Evolutionary conservation across 2,113 vertebrate genomes (phyloP).

Genomic region (Coreoperca whiteheadi): DNA sequence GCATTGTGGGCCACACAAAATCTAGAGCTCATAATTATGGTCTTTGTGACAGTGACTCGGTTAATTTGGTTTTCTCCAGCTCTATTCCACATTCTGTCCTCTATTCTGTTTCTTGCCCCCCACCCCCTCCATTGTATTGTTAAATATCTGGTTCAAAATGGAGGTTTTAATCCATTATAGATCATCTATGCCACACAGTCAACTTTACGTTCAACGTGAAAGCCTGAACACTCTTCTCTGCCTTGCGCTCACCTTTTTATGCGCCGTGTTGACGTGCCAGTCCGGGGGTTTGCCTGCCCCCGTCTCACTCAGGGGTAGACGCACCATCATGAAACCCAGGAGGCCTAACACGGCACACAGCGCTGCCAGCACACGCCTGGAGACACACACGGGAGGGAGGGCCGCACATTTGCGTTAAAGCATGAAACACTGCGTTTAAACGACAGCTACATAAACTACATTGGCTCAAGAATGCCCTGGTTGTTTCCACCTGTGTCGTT

Average conservation of each 20-base stretch:
- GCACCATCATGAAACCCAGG: slow-evolving; percentile 43
- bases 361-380: slow-evolving; percentile 54
- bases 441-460: too few relatives aligned
- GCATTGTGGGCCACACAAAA: too few relatives aligned
- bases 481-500: too few relatives aligned
- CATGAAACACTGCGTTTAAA: too few relatives aligned
- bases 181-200: background rate
- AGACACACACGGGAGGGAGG: slow-evolving; percentile 1
- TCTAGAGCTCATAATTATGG: too few relatives aligned
- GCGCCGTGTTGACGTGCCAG: slow-evolving; percentile 43
- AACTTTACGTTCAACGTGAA: background rate
- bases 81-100: too few relatives aligned
- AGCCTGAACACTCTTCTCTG: too few relatives aligned
- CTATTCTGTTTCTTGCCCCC: too few relatives aligned
- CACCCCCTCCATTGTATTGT: too few relatives aligned
- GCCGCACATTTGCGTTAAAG: background rate
- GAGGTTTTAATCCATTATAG: background rate
- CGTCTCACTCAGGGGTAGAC: background rate
- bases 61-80: too few relatives aligned
- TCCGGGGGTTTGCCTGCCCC: slow-evolving; percentile 6
- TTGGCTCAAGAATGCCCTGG: too few relatives aligned
- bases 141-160: background rate
- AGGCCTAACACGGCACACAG: slow-evolving; percentile 46
- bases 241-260: slow-evolving; percentile 51
- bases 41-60: too few relatives aligned